Conservation (phyloP, 1,140 invertebrate genomes). For the Listronotus bonariensis region DNA sequence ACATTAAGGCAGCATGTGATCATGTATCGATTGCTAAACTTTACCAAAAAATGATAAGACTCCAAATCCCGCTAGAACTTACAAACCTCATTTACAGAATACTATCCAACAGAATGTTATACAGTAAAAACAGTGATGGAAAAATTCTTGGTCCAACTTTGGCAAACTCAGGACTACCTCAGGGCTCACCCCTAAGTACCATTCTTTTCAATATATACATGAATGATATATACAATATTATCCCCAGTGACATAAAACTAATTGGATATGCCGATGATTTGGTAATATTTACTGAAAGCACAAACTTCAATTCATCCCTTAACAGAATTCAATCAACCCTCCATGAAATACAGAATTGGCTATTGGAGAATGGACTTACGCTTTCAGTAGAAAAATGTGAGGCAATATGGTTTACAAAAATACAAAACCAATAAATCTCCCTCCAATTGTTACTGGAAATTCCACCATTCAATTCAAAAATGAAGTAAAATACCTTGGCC, state of each 20-base stretch:
- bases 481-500: constrained; percentile 28
- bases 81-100: constrained; percentile 15
- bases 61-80: constrained; percentile 2
- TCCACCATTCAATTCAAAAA: not conserved
- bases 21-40: constrained; percentile 9
- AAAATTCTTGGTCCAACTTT: constrained; percentile 3
- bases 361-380: constrained; percentile 4
- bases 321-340: constrained; percentile 12
- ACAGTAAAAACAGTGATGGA: constrained; percentile 9
- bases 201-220: constrained; percentile 34
- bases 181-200: constrained; percentile 31
- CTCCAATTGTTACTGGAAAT: constrained; percentile 1
- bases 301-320: not conserved
- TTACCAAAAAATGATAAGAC: constrained; percentile 12
- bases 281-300: constrained; percentile 10
- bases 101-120: not conserved
- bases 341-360: constrained; percentile 10
- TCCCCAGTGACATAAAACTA: not conserved
- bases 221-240: constrained; percentile 3
- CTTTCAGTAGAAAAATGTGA: constrained; percentile 24
- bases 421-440: not conserved
- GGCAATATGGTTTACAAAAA: constrained; percentile 22
- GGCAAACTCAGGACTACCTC: constrained; percentile 12
- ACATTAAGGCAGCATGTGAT: constrained; percentile 25
- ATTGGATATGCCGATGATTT: constrained; percentile 33